Conservation (phyloP, 1,140 invertebrate species). For the Trachelipus rathkii region DNA sequence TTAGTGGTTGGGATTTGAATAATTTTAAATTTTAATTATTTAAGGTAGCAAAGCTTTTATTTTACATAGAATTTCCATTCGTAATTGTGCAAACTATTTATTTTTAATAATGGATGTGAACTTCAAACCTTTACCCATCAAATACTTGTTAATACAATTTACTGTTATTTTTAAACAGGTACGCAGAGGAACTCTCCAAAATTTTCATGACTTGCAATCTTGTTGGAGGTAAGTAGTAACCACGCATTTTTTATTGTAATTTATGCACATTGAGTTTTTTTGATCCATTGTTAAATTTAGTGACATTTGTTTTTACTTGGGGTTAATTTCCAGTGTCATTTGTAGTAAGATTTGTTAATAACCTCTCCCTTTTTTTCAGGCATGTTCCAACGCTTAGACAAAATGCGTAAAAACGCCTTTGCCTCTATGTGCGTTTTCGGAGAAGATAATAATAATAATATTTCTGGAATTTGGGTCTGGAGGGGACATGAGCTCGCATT, state of each 20-base stretch:
- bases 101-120: neutral
- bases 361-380: conserved; percentile 54
- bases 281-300: too few relatives aligned
- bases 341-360: too few relatives aligned
- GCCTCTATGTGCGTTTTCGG: conserved; percentile 91
- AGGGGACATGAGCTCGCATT: conserved; percentile 91
- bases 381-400: conserved; percentile 97
- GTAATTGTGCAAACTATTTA: neutral
- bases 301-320: too few relatives aligned
- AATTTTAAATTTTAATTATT: too few relatives aligned
- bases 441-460: conserved; percentile 82
- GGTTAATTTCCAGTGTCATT: too few relatives aligned
- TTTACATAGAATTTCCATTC: too few relatives aligned
- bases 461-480: conserved; percentile 70
- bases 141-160: neutral
- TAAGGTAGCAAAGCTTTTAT: too few relatives aligned
- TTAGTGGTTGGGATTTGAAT: too few relatives aligned
- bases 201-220: conserved; percentile 96
- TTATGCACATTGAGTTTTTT: too few relatives aligned
- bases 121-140: neutral
- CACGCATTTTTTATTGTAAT: too few relatives aligned
- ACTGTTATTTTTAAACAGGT: conserved; percentile 59
- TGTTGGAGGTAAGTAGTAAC: conserved; percentile 64
- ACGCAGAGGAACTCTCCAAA: conserved; percentile 83
- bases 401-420: conserved; percentile 94